Percentiles rank a stretch among this genome's conserved stretches.
Conservation (phyloP, 35 echinoderm and acorn worm species). For the Ophioderma brevispina region DNA sequence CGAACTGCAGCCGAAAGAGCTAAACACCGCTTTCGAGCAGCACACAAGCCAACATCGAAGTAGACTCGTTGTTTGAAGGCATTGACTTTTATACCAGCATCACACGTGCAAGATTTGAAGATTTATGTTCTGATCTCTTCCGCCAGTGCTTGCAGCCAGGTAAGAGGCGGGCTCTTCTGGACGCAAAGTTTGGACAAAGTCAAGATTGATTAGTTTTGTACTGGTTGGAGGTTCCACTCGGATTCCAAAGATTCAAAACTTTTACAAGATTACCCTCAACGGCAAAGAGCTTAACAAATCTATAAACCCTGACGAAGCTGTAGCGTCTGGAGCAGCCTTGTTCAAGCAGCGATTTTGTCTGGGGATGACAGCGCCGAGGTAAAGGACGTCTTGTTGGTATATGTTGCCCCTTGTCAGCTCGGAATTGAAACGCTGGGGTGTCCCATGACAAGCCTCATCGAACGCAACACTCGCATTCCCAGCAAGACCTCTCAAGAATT, state of each 20-base stretch:
- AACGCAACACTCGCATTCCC: slow-evolving; percentile 59
- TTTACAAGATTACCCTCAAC: slow-evolving; percentile 63
- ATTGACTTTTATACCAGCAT: slow-evolving; percentile 58
- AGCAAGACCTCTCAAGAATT: slow-evolving; percentile 55
- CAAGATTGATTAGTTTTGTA: slow-evolving; percentile 65
- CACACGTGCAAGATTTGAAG: slow-evolving; percentile 66
- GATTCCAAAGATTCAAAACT: slow-evolving; percentile 81
- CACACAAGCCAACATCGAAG: slow-evolving; percentile 63
- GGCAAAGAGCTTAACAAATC: slow-evolving; percentile 58
- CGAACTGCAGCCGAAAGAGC: slow-evolving; percentile 71
- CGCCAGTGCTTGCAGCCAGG: slow-evolving; percentile 59
- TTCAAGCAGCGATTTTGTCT: slow-evolving; percentile 69
- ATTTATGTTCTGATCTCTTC: slow-evolving; percentile 67
- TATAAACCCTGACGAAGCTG: slow-evolving; percentile 77
- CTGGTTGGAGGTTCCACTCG: slow-evolving; percentile 82
- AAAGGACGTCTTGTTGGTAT: slow-evolving; percentile 40
- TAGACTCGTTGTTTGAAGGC: slow-evolving; percentile 74
- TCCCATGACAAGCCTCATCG: slow-evolving; percentile 55
- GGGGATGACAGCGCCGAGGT: too few species aligned
- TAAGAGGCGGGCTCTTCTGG: slow-evolving; percentile 55
- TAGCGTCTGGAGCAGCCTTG: slow-evolving; percentile 76
- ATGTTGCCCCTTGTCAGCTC: slow-evolving; percentile 42
- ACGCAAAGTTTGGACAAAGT: slow-evolving; percentile 71
- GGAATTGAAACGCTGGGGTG: slow-evolving; percentile 71
- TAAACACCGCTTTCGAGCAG: slow-evolving; percentile 64